Base-by-base conservation (phyloP, 2,113 vertebrate genomes). In the Toxotes chatareus region DNA sequence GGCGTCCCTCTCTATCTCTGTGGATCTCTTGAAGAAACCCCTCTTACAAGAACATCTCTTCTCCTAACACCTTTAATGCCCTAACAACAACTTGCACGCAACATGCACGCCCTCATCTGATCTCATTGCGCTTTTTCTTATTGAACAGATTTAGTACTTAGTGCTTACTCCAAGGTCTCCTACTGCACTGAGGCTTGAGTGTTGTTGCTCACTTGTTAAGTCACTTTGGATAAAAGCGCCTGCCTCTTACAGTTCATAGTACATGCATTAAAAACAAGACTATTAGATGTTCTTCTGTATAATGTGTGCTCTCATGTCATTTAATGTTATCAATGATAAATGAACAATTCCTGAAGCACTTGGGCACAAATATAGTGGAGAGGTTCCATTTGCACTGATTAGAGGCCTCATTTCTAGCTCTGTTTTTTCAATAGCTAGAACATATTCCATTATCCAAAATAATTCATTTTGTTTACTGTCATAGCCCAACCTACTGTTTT, bases 351-450 rank as follows among this genome's bases (percentile, higher is more conserved):
- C 17, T 47, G 8, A 38, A 65, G 65, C 27, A 34, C 27, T 32
- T 12, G 5, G 46, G 14, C 31, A 34, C 46, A 71, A 32, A 56
- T 55, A 13, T 38, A 36, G 11, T 11, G 10, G 10, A 46, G 44
- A 13, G 38, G 1, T 49, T 79, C 23, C 32, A 76, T 82, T 80
- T 76, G 34, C 16, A 46, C 32, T 49, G 2, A 67, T 23, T 38
- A 9, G 19, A 80, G 2, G 19, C 31, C n/a, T 59, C 11, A 53
- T 76, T 59, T 76, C 12, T 62, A 17, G 14, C 21, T 62, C 44
- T n/a, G 6, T 67, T 64, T 76, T 10, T 63, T 73, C 34, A 57
- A 57, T 68, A 68, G 56, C 46, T 10, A 63, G n/a, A 85, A 59
- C 40, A 34, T 63, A 11, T 61, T 46, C 11, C 13, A 36, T 32